A percentile compares a stretch with the other conserved stretches of the same genome.
Conservation (phyloP, 2,888 invertebrate genomes). For the Trissonchulus latispiculum region DNA sequence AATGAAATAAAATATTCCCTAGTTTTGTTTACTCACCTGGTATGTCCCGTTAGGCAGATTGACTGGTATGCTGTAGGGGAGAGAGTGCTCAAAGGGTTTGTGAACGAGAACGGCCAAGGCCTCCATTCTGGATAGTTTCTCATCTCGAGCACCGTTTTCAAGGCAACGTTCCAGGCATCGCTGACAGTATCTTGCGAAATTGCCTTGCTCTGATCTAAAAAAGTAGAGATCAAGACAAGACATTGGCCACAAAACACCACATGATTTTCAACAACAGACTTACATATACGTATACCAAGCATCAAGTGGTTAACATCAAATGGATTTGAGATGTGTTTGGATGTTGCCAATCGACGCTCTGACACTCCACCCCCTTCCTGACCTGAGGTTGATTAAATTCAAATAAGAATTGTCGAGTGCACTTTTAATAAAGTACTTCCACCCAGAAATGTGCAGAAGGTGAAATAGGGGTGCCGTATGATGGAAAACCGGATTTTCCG, state of each 20-base stretch:
- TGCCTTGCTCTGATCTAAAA: slow-evolving; percentile 74
- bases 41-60: slow-evolving; percentile 90
- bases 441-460: too few species aligned
- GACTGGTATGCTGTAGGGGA: slow-evolving; percentile 94
- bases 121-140: slow-evolving; percentile 88
- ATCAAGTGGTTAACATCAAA: too few species aligned
- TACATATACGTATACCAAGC: too few species aligned
- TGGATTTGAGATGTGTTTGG: too few species aligned
- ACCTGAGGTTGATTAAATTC: too few species aligned
- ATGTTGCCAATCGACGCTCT: neutral
- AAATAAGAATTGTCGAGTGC: too few species aligned
- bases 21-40: slow-evolving; percentile 60
- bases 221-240: neutral
- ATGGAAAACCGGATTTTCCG: too few species aligned
- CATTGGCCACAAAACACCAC: too few species aligned
- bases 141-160: slow-evolving; percentile 74
- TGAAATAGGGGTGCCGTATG: too few species aligned
- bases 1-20: neutral
- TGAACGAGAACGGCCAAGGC: slow-evolving; percentile 79
- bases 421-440: too few species aligned
- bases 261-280: too few species aligned
- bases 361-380: neutral
- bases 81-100: slow-evolving; percentile 91
- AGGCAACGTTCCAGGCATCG: slow-evolving; percentile 79
- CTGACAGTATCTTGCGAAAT: slow-evolving; percentile 89